Evolutionary conservation across 2,888 invertebrate species (phyloP).

Genomic region (Pammene fasciana): DNA sequence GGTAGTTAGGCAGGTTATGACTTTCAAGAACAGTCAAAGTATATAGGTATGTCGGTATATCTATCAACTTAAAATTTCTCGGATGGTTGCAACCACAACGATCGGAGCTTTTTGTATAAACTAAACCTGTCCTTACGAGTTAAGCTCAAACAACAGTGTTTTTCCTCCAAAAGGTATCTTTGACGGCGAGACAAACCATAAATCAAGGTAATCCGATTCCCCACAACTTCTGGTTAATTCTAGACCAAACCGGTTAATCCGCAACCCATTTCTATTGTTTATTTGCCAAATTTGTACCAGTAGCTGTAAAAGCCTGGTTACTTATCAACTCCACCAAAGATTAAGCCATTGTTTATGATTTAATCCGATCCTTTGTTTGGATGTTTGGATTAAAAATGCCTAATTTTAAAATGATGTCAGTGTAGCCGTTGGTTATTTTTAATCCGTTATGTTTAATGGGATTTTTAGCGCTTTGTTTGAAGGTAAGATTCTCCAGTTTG

Average conservation of each 20-base stretch:
- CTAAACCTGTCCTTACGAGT: slow-evolving; percentile 21
- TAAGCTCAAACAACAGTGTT: slow-evolving; percentile 14
- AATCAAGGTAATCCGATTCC: slow-evolving; percentile 30
- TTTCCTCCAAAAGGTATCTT: slow-evolving; percentile 21
- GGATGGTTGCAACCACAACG: no score
- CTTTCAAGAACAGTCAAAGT: no score
- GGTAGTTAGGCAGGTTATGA: no score
- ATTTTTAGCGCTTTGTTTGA: slow-evolving; percentile 28
- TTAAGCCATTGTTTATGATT: slow-evolving; percentile 27
- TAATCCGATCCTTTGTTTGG: slow-evolving; percentile 16
- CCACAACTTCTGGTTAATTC: slow-evolving; percentile 20
- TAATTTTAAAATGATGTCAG: slow-evolving; percentile 6
- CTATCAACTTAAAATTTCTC: no score
- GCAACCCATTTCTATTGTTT: slow-evolving; percentile 24
- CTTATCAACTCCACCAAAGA: slow-evolving; percentile 21
- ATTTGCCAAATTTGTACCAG: slow-evolving; percentile 33
- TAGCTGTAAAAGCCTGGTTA: slow-evolving; percentile 32
- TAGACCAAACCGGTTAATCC: slow-evolving; percentile 22
- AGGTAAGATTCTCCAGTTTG: slow-evolving; percentile 16
- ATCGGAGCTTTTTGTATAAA: slow-evolving; percentile 13
- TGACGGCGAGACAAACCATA: slow-evolving; percentile 25
- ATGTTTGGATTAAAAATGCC: slow-evolving; percentile 10
- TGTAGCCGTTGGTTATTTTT: slow-evolving; percentile 22
- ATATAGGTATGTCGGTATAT: no score
- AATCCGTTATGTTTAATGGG: slow-evolving; percentile 25